Conservation (phyloP, 2,797 vertebrate genomes). For the Liasis olivaceus region DNA sequence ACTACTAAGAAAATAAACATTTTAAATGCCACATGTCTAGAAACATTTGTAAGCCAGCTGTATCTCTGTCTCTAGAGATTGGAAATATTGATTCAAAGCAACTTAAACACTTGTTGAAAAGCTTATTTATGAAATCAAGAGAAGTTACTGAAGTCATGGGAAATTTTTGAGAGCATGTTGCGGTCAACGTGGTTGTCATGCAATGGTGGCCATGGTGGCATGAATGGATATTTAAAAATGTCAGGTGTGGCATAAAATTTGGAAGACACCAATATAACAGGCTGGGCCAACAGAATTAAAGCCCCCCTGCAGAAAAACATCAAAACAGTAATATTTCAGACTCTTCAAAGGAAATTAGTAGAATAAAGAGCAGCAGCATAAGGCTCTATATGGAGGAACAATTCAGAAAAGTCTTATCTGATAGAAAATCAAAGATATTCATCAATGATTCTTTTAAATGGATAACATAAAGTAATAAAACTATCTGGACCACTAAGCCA, state of each 20-base stretch:
- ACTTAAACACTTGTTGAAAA: constrained; percentile 3
- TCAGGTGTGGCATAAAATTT: background rate
- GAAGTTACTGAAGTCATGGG: background rate
- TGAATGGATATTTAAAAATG: background rate
- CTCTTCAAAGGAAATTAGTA: background rate
- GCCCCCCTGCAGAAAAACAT: background rate
- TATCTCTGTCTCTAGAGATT: background rate
- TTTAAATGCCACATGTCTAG: background rate
- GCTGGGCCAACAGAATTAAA: background rate
- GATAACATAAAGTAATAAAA: background rate
- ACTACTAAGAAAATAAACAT: constrained; percentile 3
- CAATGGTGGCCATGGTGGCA: background rate
- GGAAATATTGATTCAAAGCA: background rate
- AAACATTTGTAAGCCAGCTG: background rate
- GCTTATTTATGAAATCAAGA: background rate
- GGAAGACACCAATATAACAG: background rate
- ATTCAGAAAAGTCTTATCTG: background rate
- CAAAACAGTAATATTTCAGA: background rate
- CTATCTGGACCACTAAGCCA: background rate
- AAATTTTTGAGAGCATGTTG: background rate
- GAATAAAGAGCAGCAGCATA: background rate
- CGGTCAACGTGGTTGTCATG: background rate
- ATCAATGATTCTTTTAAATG: background rate
- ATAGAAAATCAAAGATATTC: background rate
- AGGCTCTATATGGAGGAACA: background rate